phyloP scores from a whole-genome alignment of 2,113 vertebrate species.

The Cavia aperea region DNA sequence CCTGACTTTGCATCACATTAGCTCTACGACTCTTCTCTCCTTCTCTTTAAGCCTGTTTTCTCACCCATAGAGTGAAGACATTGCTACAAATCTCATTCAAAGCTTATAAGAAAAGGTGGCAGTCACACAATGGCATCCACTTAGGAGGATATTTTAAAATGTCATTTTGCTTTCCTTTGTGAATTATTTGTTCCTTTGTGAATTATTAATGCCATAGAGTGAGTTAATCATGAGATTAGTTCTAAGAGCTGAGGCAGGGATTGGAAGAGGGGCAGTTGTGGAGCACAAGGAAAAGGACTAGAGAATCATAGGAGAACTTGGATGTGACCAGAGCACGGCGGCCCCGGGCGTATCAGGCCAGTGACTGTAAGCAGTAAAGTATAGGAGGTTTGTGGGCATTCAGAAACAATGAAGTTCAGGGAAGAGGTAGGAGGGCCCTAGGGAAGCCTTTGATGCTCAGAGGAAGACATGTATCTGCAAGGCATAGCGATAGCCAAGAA shows the following conservation, averaged over 20 bases:
- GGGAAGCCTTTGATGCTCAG: not conserved
- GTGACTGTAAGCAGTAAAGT: not conserved
- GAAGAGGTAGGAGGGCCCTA: not conserved
- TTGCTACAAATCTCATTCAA: not conserved
- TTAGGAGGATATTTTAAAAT: not conserved
- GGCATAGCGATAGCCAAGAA: not conserved
- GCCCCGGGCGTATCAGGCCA: fast-evolving
- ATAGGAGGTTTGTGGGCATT: not conserved
- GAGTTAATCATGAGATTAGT: not conserved
- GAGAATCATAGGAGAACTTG: not conserved
- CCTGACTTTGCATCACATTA: not conserved
- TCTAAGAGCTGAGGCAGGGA: not conserved
- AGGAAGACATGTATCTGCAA: not conserved
- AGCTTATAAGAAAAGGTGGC: not conserved
- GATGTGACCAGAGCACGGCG: too few species aligned
- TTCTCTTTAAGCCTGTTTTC: not conserved
- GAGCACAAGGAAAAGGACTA: not conserved
- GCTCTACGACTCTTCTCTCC: not conserved
- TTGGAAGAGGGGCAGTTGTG: not conserved
- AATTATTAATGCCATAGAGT: not conserved
- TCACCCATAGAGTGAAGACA: not conserved
- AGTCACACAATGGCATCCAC: not conserved
- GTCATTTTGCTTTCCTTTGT: not conserved
- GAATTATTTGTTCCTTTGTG: not conserved
- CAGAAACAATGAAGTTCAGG: not conserved